A percentile compares a stretch with the other conserved stretches of the same genome.
phyloP scores from a whole-genome alignment of 1,140 invertebrate species.

The Hycleus phaleratus region DNA sequence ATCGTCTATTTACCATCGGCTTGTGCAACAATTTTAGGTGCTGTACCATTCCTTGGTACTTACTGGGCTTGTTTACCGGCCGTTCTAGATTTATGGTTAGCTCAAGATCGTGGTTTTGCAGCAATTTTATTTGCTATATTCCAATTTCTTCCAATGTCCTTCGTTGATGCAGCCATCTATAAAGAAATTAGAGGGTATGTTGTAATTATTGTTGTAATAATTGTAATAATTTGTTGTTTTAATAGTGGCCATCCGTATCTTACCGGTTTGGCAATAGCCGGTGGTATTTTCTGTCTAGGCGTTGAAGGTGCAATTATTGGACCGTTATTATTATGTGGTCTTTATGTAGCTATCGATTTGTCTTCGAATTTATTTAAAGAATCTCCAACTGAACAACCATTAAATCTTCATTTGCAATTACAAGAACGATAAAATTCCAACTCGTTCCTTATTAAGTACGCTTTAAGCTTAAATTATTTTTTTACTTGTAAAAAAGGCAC shows the following conservation, averaged over 20 bases:
- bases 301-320: constrained; percentile 95
- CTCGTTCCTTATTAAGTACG: too few relatives aligned
- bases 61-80: constrained; percentile 93
- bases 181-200: constrained; percentile 91
- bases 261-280: constrained; percentile 94
- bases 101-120: constrained; percentile 68
- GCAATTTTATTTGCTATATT: constrained; percentile 72
- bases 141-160: constrained; percentile 83
- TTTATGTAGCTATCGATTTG: constrained; percentile 74
- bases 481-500: too few relatives aligned
- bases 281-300: constrained; percentile 96
- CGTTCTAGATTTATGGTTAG: constrained; percentile 87
- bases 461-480: too few relatives aligned
- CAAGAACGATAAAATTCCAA: too few relatives aligned
- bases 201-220: neutral
- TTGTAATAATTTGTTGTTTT: constrained; percentile 16
- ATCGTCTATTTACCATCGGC: constrained; percentile 93
- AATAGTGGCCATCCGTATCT: constrained; percentile 93
- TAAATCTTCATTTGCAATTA: constrained; percentile 37
- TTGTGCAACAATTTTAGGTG: constrained; percentile 84
- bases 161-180: constrained; percentile 92
- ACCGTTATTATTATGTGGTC: constrained; percentile 82
- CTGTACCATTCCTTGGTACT: constrained; percentile 88
- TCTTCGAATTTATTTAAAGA: constrained; percentile 50
- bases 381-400: constrained; percentile 43